Evolutionary conservation across 64 coral and sea anemone genomes (phyloP), one percentile per base, ranked within the genome.

Genomic region (Hydrozoanthus tunicans): DNA sequence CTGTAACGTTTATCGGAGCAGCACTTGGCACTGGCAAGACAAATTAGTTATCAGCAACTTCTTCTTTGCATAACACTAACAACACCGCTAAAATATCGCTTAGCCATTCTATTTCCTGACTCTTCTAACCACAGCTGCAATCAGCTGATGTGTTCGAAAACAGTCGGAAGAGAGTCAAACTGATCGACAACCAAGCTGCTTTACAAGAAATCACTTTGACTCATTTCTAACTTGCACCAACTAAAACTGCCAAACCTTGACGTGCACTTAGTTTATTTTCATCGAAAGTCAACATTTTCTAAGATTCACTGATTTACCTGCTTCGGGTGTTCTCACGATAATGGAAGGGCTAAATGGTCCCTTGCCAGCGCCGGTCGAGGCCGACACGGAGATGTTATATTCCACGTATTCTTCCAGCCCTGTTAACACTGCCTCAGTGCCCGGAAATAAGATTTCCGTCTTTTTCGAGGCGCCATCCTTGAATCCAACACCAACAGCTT

Each of bases 401-500:
- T 80, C 78, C 78, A 56, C 58, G 78, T 80, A 43, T 43, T 43
- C 32, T 43, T 43, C 32, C 0, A 43, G 32, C 32, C 32, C 32
- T 43, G 2, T 43, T 11, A 80, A 80, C 0, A 80, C 78, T 81
- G 79, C 79, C 79, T 81, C 79, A 81, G 79, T 81, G 79, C 55
- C 79, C 54, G 79, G 79, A 81, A 59, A 81, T 81, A 64, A 81
- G 56, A 81, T 81, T 81, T 81, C 55, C 79, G 79, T 59, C 79
- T 60, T 60, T 81, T 81, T 81, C 79, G 55, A 80, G 2, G 27
- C 25, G 52, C 51, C 51, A 62, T 82, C 80, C 6, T 62, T 64
- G 80, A 82, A 82, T 57, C 80, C 80, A 82, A 57, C 80, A 15
- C 80, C 80, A 82, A 82, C 59, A 82, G 80, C 80, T 82, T 82